Evolutionary conservation across 2,113 vertebrate genomes (phyloP).

Genomic region (Xyliphius kryptos): DNA sequence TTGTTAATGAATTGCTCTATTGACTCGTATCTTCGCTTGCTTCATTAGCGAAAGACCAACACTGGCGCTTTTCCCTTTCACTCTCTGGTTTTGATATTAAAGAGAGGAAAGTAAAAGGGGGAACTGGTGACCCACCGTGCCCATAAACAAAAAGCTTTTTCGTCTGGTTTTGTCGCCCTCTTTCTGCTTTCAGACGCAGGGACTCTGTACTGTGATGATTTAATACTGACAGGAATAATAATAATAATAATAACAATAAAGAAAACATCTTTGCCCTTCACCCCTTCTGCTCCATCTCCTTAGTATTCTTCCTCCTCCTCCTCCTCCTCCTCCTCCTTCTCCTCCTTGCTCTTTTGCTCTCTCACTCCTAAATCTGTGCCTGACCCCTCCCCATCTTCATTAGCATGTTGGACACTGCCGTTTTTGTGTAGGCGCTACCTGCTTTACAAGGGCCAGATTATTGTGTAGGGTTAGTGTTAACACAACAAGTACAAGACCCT

Average conservation of each 20-base stretch:
- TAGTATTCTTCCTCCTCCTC: constrained; percentile 29
- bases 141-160: constrained; percentile 78
- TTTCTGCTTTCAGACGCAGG: constrained; percentile 66
- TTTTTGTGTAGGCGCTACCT: constrained; percentile 80
- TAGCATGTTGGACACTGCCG: constrained; percentile 74
- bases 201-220: constrained; percentile 89
- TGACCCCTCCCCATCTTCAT: constrained; percentile 68
- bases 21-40: constrained; percentile 93
- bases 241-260: constrained; percentile 8
- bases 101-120: constrained; percentile 32
- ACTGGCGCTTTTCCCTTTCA: constrained; percentile 66
- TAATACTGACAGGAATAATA: constrained; percentile 75
- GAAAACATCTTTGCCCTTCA: constrained; percentile 51
- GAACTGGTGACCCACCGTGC: constrained; percentile 73
- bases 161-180: constrained; percentile 61
- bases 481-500: constrained; percentile 72
- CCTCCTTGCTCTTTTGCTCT: constrained; percentile 37
- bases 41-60: constrained; percentile 91
- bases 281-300: constrained; percentile 11
- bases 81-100: constrained; percentile 41
- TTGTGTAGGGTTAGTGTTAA: constrained; percentile 74
- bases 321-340: constrained; percentile 45
- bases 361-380: constrained; percentile 69
- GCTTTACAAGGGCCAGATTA: constrained; percentile 87
- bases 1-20: constrained; percentile 99